Evolutionary conservation across 2,888 invertebrate genomes (phyloP), one percentile per base, ranked within the genome.

Genomic region (Agrochola circellaris): DNA sequence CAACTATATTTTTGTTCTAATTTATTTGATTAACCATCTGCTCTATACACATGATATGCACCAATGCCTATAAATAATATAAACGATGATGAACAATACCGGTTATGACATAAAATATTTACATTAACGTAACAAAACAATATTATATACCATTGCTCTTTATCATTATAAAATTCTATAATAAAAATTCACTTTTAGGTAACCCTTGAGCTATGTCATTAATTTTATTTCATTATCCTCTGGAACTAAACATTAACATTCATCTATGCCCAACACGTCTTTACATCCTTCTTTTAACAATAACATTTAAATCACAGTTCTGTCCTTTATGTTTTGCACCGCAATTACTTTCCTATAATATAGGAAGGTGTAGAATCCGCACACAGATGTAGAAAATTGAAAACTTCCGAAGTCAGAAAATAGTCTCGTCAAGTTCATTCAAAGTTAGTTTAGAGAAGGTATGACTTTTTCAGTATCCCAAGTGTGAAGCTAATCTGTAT

Each of bases 41-140:
- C 93, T 94, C 96, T 96, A 96, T 96, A 96, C 96, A 96, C 96
- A 96, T 96, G 96, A 96, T 96, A 96, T 96, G 96, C 96, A 96
- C 96, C 96, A 96, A 96, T 96, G 96, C 94, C 95, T 96, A 96
- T 95, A 96, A 96, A 96, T 96, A 94, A 96, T 95, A 96, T 92
- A 95, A 96, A 96, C 92, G 89, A 95, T 93, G 92, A 94, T 93
- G 93, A 95, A 93, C 91, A 92, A 92, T 93, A 91, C 90, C 88
- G 90, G 91, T 92, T 91, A 94, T 93, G 93, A 94, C 92, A 89
- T 92, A 92, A 94, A 94, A 89, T 93, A 94, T 94, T 93, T 95
- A 95, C 95, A 94, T 87, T 89, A 92, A 93, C 87, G 87, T 80
- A 92, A 92, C 79, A 90, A 89, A 91, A 90, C 87, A 90, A 91